A percentile compares a stretch with the other conserved stretches of the same genome.
These are phyloP conservation scores for Pelochelys cantorii DNA, from an alignment of 2,797 vertebrate species.

Conservation along the genomic window DNA sequence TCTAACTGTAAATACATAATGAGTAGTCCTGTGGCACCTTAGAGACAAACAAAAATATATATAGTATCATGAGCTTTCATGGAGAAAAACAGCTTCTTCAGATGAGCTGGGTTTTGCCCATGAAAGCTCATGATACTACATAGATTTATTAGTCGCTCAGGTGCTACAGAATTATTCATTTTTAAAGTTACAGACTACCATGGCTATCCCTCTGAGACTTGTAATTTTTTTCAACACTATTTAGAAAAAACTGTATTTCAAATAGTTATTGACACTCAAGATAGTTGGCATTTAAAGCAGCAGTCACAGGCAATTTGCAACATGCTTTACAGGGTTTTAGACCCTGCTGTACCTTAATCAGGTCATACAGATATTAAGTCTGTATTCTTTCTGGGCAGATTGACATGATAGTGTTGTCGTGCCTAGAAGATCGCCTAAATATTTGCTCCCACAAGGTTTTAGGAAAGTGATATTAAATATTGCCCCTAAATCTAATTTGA, in stretches of 20 bases:
- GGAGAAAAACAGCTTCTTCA: no score
- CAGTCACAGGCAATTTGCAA: not conserved
- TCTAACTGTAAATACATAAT: not conserved
- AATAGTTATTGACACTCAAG: not conserved
- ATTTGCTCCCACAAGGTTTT: not conserved
- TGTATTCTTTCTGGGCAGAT: not conserved
- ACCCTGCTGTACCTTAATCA: not conserved
- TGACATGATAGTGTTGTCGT: not conserved
- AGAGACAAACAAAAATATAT: no score
- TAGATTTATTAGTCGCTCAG: no score
- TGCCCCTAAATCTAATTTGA: not conserved
- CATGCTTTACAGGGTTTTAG: not conserved
- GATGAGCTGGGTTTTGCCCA: no score
- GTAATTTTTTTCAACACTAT: not conserved
- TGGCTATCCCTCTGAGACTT: no score
- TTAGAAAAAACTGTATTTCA: slow-evolving; percentile 11
- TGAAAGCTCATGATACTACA: no score
- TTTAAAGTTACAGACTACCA: no score
- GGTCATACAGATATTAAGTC: not conserved
- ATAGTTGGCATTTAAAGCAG: not conserved
- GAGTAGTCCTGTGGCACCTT: no score
- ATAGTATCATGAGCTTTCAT: no score
- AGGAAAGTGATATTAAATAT: not conserved
- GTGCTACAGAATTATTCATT: no score
- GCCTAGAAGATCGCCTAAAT: not conserved